Conservation (phyloP, 1,140 invertebrate genomes). For the Procambarus clarkii region DNA sequence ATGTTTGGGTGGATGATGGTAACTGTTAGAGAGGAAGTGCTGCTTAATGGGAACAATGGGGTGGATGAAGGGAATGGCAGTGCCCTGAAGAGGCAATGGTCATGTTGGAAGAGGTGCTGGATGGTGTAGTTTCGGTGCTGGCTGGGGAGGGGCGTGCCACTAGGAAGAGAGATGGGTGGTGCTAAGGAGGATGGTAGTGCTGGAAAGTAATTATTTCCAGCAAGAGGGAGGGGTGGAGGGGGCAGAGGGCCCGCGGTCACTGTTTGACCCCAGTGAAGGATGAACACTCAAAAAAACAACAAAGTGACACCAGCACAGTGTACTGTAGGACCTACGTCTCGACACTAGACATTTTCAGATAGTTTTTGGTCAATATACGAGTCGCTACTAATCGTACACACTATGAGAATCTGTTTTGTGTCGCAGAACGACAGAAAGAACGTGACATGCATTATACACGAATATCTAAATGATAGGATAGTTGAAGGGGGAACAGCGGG, state of each 20-base stretch:
- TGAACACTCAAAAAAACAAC: constrained; percentile 29
- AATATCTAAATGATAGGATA: constrained; percentile 30
- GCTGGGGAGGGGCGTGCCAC: neutral
- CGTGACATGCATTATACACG: constrained; percentile 58
- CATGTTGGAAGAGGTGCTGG: neutral
- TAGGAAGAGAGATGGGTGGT: neutral
- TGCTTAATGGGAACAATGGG: neutral
- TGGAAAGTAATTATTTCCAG: neutral
- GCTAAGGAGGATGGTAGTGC: neutral
- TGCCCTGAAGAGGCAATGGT: neutral
- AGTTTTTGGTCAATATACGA: constrained; percentile 15
- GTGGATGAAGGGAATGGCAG: neutral
- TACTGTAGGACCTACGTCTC: constrained; percentile 15
- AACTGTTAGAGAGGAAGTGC: neutral
- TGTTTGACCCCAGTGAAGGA: constrained; percentile 27
- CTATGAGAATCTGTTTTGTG: constrained; percentile 54
- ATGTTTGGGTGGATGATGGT: neutral
- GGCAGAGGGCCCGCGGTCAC: constrained; percentile 5
- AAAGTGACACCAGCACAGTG: constrained; percentile 22
- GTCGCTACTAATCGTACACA: constrained; percentile 54
- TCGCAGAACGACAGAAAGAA: constrained; percentile 42
- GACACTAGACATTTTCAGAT: constrained; percentile 28
- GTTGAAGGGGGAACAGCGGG: neutral
- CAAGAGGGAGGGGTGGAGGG: constrained; percentile 12
- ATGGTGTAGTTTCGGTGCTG: neutral